Percentiles rank a stretch among this genome's conserved stretches.
Evolutionary conservation across 1,140 invertebrate species (phyloP).

Genomic region (Monochamus saltuarius): DNA sequence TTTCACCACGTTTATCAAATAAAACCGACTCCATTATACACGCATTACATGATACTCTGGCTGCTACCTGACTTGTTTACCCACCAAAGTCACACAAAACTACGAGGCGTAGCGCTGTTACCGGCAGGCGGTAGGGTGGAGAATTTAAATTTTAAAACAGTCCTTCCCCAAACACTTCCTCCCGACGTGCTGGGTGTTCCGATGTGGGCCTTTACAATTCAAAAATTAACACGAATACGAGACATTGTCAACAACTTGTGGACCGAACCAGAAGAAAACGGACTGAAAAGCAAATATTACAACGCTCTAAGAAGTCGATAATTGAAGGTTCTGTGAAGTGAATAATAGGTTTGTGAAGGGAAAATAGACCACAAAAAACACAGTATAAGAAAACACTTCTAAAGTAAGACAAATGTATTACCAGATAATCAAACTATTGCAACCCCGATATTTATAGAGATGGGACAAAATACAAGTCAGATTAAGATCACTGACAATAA

Average conservation of each 20-base stretch:
- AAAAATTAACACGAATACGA: conserved; percentile 17
- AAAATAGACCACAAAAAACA: too few species aligned
- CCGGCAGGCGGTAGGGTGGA: not conserved
- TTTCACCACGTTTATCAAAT: conserved; percentile 10
- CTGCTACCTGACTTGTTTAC: conserved; percentile 27
- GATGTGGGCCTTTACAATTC: not conserved
- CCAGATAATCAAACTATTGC: too few species aligned
- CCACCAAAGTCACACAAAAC: conserved; percentile 4
- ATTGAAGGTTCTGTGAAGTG: too few species aligned
- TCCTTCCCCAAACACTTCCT: conserved; percentile 8
- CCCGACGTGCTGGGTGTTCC: conserved; percentile 18
- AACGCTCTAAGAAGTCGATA: too few species aligned
- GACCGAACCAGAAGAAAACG: conserved; percentile 13
- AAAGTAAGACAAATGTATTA: too few species aligned
- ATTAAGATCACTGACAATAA: too few species aligned
- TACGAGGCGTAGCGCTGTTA: too few species aligned
- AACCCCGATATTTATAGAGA: too few species aligned
- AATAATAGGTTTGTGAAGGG: too few species aligned
- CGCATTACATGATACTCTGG: conserved; percentile 19
- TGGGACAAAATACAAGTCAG: too few species aligned
- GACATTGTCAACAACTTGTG: conserved; percentile 20
- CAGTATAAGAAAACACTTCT: too few species aligned
- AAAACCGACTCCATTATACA: conserved; percentile 20
- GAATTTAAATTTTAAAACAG: conserved; percentile 22
- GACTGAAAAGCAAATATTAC: not conserved